Conservation (phyloP, 2,113 vertebrate species). For the Xyrauchen texanus region DNA sequence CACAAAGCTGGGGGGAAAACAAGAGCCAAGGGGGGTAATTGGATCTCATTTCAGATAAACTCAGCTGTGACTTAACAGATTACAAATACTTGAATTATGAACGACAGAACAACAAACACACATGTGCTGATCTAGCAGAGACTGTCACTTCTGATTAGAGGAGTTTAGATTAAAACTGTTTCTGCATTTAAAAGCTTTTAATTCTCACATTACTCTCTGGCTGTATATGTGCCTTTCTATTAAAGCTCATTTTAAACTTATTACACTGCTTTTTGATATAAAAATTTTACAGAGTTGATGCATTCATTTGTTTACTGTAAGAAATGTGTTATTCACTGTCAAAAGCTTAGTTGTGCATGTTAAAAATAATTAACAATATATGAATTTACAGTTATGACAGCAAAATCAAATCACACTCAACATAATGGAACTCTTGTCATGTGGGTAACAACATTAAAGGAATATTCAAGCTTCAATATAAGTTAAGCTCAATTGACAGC, state of each 20-base stretch:
- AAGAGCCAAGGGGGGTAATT: constrained; percentile 41
- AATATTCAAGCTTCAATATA: too few relatives aligned
- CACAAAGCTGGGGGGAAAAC: constrained; percentile 18
- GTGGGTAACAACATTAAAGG: too few relatives aligned
- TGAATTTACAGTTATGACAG: too few relatives aligned
- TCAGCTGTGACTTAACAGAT: constrained; percentile 32
- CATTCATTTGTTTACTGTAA: too few relatives aligned
- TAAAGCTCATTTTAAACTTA: constrained; percentile 56
- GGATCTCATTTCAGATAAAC: constrained; percentile 25
- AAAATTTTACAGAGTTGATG: too few relatives aligned
- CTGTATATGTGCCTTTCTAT: constrained; percentile 65
- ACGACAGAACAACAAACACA: background rate
- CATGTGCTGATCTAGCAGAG: constrained; percentile 25
- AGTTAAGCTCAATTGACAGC: too few relatives aligned
- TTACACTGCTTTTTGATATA: constrained; percentile 8
- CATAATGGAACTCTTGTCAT: too few relatives aligned
- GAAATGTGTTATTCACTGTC: too few relatives aligned
- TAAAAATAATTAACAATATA: too few relatives aligned
- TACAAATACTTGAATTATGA: constrained; percentile 46
- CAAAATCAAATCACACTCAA: too few relatives aligned
- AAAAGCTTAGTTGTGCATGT: too few relatives aligned
- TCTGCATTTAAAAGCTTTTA: constrained; percentile 56
- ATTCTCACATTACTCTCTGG: constrained; percentile 52
- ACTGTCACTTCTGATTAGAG: constrained; percentile 28
- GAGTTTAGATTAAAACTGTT: constrained; percentile 50